Evolutionary conservation across 1,140 invertebrate species (phyloP).

Genomic region (Coptotermes formosanus): DNA sequence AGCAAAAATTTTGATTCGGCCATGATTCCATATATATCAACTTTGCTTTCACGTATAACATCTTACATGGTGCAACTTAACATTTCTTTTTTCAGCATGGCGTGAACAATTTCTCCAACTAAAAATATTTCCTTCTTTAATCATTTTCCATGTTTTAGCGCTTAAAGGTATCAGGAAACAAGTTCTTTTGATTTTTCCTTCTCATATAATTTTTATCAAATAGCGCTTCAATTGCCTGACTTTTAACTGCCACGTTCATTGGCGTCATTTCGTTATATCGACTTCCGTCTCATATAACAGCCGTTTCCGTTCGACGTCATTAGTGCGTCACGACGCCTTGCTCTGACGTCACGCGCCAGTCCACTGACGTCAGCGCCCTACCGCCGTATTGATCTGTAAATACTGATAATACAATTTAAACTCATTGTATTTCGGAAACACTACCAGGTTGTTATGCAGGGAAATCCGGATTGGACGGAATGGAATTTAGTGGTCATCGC

Average conservation of each 20-base stretch:
- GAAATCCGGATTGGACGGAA: neutral
- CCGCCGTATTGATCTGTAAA: conserved; percentile 4
- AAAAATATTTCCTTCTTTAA: too few species aligned
- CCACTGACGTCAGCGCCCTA: conserved; percentile 20
- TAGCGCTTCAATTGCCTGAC: neutral
- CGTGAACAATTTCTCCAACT: too few species aligned
- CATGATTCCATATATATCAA: too few species aligned
- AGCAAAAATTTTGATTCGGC: too few species aligned
- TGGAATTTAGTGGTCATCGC: too few species aligned
- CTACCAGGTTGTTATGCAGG: neutral
- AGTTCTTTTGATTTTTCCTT: neutral
- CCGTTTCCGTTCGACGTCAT: conserved; percentile 8
- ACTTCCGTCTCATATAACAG: conserved; percentile 4
- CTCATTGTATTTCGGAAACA: neutral
- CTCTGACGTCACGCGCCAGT: conserved; percentile 19
- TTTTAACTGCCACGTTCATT: neutral
- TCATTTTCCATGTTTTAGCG: too few species aligned
- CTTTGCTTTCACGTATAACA: too few species aligned
- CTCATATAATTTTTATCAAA: neutral
- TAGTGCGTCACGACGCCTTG: conserved; percentile 22
- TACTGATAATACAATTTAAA: neutral
- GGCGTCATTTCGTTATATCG: neutral
- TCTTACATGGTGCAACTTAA: too few species aligned
- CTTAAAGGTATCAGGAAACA: neutral
- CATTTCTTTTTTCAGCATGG: too few species aligned